Base-by-base conservation (phyloP, 2,888 invertebrate genomes). In the Anoplius nigerrimus region DNA sequence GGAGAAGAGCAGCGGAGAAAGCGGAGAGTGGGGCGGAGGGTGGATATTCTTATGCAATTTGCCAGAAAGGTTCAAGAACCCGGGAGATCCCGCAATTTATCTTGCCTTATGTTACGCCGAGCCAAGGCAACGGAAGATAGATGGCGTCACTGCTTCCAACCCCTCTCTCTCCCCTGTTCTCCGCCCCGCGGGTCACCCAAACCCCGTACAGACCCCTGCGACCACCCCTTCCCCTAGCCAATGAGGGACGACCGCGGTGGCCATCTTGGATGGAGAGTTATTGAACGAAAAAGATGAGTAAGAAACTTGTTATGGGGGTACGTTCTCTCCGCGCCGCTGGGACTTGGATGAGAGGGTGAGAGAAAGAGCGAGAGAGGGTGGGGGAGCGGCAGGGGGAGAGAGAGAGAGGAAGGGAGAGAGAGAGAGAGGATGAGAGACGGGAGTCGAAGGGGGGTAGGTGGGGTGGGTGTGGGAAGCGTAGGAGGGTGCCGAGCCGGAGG, bases 231-330 rank as follows among this genome's bases (percentile, higher is more conserved):
- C 87, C 88, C 87, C 87, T 80, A 87, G 87, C 89, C 89, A 89
- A 89, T 89, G 88, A 89, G 89, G 86, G 83, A 89, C 89, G 89
- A 88, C 88, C 86, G 87, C 84, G 88, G 88, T 89, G 88, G 89
- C 89, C 89, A 89, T 89, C 88, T 89, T 89, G 89, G 89, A 87
- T 89, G 88, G 88, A 88, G 88, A 88, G 88, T 89, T 89, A 89
- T 89, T 89, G 89, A 89, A 89, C 89, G 89, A 89, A 88, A 88
- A 89, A 89, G 89, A 89, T 89, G 89, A 89, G 89, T 88, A 89
- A 89, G 88, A 88, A 88, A 89, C 88, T 88, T 89, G 88, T 87
- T 88, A 88, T 85, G 86, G 85, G 88, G 88, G 88, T 87, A 86
- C 87, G 86, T 87, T 85, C 77, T 78, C 77, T 75, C 71, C 76